A percentile compares a stretch with the other conserved stretches of the same genome.
Conservation (phyloP, 2,113 vertebrate species). For the Anolis carolinensis region DNA sequence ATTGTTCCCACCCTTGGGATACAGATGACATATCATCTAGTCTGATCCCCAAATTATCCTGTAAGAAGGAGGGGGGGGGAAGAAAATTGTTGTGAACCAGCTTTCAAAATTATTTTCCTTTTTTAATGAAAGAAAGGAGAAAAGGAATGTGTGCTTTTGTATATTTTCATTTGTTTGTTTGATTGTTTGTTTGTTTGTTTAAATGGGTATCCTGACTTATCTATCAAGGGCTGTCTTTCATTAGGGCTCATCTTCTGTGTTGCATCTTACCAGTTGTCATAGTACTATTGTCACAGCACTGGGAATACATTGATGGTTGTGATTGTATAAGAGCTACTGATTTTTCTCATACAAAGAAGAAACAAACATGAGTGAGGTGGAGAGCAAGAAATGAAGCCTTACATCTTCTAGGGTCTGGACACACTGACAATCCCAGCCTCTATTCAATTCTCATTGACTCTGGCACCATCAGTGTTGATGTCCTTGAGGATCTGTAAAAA, state of each 20-base stretch:
- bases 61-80: no score
- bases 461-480: conserved; percentile 56
- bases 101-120: background rate
- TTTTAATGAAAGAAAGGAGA: background rate
- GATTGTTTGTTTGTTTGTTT: background rate
- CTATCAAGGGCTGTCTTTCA: background rate
- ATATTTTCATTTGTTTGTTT: background rate
- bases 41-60: background rate
- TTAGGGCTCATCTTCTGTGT: background rate
- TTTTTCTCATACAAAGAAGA: background rate
- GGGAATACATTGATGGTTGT: background rate
- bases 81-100: background rate
- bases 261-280: background rate
- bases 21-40: background rate
- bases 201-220: no score
- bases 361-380: background rate
- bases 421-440: conserved; percentile 52
- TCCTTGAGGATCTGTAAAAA: conserved; percentile 60
- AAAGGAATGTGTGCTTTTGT: background rate
- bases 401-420: conserved; percentile 65
- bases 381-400: conserved; percentile 1
- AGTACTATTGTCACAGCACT: background rate
- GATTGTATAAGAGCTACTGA: background rate
- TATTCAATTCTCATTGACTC: conserved; percentile 64
- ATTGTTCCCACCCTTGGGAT: background rate